Conservation (phyloP, 1,140 invertebrate genomes). For the Papilio polytes region DNA sequence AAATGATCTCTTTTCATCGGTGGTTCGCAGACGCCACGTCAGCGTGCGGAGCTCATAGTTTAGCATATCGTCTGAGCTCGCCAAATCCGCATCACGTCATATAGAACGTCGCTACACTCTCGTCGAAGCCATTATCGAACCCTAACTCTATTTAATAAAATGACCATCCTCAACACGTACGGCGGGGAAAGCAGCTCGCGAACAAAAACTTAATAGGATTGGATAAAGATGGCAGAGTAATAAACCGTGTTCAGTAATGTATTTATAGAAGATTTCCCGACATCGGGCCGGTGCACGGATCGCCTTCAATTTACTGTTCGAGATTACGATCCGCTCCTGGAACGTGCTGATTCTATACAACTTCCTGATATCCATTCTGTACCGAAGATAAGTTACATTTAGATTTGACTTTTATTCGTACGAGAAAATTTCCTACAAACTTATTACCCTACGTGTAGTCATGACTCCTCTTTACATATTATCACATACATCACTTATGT, state of each 20-base stretch:
- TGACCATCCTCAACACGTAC: slow-evolving; percentile 71
- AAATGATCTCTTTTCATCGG: slow-evolving; percentile 74
- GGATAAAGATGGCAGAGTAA: slow-evolving; percentile 79
- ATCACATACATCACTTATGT: neutral
- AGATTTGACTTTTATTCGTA: slow-evolving; percentile 32
- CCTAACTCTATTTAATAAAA: slow-evolving; percentile 80
- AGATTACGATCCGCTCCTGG: slow-evolving; percentile 64
- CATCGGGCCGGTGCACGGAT: slow-evolving; percentile 61
- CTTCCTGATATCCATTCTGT: slow-evolving; percentile 37
- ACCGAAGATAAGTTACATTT: slow-evolving; percentile 31
- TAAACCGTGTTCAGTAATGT: slow-evolving; percentile 81
- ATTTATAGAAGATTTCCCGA: slow-evolving; percentile 75
- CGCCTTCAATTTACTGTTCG: slow-evolving; percentile 67
- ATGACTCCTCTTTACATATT: neutral
- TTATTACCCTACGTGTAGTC: slow-evolving; percentile 17
- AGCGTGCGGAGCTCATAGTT: slow-evolving; percentile 64
- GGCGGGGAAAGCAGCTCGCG: slow-evolving; percentile 66
- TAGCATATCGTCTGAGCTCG: slow-evolving; percentile 75
- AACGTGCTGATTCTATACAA: slow-evolving; percentile 48
- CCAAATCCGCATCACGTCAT: slow-evolving; percentile 66
- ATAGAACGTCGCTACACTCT: slow-evolving; percentile 62
- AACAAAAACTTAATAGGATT: slow-evolving; percentile 80
- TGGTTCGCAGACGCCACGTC: slow-evolving; percentile 72
- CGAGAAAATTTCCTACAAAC: slow-evolving; percentile 22
- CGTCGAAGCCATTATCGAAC: slow-evolving; percentile 77